Evolutionary conservation across 1,140 invertebrate genomes (phyloP).

Genomic region (Magallana angulata): DNA sequence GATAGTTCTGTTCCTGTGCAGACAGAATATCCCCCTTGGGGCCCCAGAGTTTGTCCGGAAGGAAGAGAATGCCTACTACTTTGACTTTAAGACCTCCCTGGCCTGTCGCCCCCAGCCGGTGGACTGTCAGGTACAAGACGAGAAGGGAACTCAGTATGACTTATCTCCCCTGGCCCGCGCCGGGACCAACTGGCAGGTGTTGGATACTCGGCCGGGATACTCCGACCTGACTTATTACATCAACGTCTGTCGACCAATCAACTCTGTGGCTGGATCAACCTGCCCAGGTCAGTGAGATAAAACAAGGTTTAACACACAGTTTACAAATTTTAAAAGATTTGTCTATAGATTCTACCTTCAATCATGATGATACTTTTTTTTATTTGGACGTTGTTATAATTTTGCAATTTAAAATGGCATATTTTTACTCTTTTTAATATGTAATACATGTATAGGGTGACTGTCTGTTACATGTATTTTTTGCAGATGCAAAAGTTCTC

Average conservation of each 20-base stretch:
- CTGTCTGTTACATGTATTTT: too few species aligned
- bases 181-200: constrained; percentile 62
- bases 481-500: too few species aligned
- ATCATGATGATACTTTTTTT: too few species aligned
- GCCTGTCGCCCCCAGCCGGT: constrained; percentile 69
- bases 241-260: constrained; percentile 74
- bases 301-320: too few species aligned
- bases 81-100: constrained; percentile 70
- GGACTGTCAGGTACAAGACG: constrained; percentile 72
- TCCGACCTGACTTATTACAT: constrained; percentile 68
- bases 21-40: constrained; percentile 56
- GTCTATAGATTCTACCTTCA: too few species aligned
- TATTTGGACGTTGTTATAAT: too few species aligned
- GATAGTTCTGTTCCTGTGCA: constrained; percentile 66
- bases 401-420: too few species aligned
- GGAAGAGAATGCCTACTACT: constrained; percentile 60
- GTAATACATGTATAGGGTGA: too few species aligned
- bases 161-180: constrained; percentile 64
- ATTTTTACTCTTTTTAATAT: too few species aligned
- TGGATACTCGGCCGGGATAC: constrained; percentile 60
- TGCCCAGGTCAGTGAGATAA: constrained; percentile 69
- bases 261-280: constrained; percentile 54
- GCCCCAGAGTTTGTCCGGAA: constrained; percentile 53
- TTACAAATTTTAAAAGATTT: too few species aligned
- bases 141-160: constrained; percentile 70